Evolutionary conservation across 2,797 vertebrate genomes (phyloP).

Genomic region (Thalassophryne amazonica): DNA sequence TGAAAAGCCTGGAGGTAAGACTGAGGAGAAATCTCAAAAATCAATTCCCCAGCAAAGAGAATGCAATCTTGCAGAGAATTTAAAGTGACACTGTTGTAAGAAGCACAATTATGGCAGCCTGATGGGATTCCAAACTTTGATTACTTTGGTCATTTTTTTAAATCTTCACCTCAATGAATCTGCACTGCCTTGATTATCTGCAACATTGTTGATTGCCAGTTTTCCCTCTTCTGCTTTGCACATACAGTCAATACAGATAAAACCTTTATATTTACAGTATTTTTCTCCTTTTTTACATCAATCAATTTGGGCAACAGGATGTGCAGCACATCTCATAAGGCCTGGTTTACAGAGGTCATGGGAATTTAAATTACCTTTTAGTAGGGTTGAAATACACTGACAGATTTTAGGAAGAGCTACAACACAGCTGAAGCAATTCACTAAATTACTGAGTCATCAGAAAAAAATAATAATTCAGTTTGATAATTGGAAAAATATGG

Average conservation of each 20-base stretch:
- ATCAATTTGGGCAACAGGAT: constrained; percentile 47
- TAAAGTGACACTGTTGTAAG: constrained; percentile 1
- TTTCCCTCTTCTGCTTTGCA: neutral
- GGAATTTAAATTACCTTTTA: constrained; percentile 16
- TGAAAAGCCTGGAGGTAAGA: constrained; percentile 2
- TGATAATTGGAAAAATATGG: too few relatives aligned
- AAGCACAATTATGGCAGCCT: neutral
- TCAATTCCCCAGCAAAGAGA: constrained; percentile 12
- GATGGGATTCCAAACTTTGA: constrained; percentile 9
- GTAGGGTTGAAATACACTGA: constrained; percentile 22
- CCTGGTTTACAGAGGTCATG: constrained; percentile 31
- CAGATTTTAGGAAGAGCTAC: too few relatives aligned
- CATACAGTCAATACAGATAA: constrained; percentile 13
- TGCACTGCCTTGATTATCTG: neutral
- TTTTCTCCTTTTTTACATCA: constrained; percentile 49
- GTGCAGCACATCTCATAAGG: constrained; percentile 18
- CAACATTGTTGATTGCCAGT: neutral
- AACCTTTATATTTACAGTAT: constrained; percentile 41
- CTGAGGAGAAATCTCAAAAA: constrained; percentile 21
- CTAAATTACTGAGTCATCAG: too few relatives aligned
- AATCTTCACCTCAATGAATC: neutral
- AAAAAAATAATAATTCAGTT: too few relatives aligned
- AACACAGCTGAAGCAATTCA: too few relatives aligned
- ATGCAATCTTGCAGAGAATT: constrained; percentile 19
- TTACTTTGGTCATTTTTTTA: neutral